Conservation (phyloP, 2,888 invertebrate genomes). For the Cheilosia vernalis region DNA sequence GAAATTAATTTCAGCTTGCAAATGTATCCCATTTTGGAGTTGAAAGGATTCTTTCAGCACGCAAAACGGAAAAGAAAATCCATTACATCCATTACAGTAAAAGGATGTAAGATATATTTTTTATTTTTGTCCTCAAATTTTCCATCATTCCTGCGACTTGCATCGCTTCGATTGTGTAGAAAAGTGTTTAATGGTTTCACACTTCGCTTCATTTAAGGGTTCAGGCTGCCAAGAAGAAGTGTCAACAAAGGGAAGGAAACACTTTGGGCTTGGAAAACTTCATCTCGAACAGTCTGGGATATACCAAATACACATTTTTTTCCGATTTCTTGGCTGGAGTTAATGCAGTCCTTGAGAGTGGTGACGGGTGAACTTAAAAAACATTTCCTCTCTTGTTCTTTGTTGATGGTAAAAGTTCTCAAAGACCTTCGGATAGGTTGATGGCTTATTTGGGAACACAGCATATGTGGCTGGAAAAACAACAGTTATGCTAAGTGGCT, state of each 20-base stretch:
- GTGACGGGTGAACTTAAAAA: slow-evolving; percentile 58
- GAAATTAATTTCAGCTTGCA: slow-evolving; percentile 67
- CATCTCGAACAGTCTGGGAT: slow-evolving; percentile 27
- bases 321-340: slow-evolving; percentile 27
- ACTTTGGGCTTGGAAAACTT: slow-evolving; percentile 55
- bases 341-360: slow-evolving; percentile 61
- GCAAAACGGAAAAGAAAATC: slow-evolving; percentile 63
- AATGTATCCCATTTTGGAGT: slow-evolving; percentile 40
- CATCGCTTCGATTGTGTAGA: slow-evolving; percentile 30
- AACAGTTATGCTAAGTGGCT: slow-evolving; percentile 63
- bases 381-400: slow-evolving; percentile 34
- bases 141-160: slow-evolving; percentile 26
- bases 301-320: neutral
- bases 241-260: slow-evolving; percentile 62
- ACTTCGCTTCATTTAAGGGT: slow-evolving; percentile 42
- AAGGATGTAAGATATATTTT: slow-evolving; percentile 54
- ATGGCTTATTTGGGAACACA: slow-evolving; percentile 32
- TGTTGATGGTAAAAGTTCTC: slow-evolving; percentile 29
- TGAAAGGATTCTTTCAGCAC: slow-evolving; percentile 39
- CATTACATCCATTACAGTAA: slow-evolving; percentile 67
- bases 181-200: slow-evolving; percentile 60
- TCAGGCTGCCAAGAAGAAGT: slow-evolving; percentile 37
- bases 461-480: slow-evolving; percentile 61
- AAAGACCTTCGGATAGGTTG: slow-evolving; percentile 7
- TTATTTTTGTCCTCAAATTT: slow-evolving; percentile 42